These are phyloP conservation scores for Fissipunctia ypsillon DNA, from an alignment of 2,888 invertebrate species.

Conservation along the genomic window DNA sequence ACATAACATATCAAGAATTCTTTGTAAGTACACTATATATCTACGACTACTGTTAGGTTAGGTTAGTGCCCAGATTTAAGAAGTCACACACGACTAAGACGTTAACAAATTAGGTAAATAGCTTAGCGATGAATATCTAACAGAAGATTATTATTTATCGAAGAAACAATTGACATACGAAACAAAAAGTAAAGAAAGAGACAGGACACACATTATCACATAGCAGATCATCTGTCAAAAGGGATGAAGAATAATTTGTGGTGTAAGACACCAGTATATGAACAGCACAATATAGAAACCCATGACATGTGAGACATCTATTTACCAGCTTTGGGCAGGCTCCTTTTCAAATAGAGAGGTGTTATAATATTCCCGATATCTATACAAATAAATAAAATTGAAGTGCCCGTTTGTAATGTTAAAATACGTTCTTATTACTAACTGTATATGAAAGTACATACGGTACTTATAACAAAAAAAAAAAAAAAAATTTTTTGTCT, in stretches of 20 bases:
- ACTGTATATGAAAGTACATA: too few relatives aligned
- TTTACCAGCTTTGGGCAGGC: not conserved
- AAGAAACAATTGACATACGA: not conserved
- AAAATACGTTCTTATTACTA: too few relatives aligned
- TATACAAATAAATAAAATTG: too few relatives aligned
- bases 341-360: too few relatives aligned
- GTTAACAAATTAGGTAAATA: not conserved
- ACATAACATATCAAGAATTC: conserved; percentile 51
- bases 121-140: not conserved
- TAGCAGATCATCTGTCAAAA: not conserved
- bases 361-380: too few relatives aligned
- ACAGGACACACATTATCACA: not conserved
- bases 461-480: too few relatives aligned
- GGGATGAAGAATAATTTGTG: not conserved
- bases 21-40: conserved; percentile 8
- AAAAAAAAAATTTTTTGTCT: too few relatives aligned
- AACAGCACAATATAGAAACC: not conserved
- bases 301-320: not conserved
- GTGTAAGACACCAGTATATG: not conserved
- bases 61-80: conserved; percentile 21
- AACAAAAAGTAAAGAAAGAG: not conserved
- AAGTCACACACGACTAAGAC: not conserved
- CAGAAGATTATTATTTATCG: too few relatives aligned
- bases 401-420: too few relatives aligned
- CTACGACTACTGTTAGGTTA: conserved; percentile 42